Base-by-base conservation (phyloP, 1,140 invertebrate genomes). In the Panonychus citri region DNA sequence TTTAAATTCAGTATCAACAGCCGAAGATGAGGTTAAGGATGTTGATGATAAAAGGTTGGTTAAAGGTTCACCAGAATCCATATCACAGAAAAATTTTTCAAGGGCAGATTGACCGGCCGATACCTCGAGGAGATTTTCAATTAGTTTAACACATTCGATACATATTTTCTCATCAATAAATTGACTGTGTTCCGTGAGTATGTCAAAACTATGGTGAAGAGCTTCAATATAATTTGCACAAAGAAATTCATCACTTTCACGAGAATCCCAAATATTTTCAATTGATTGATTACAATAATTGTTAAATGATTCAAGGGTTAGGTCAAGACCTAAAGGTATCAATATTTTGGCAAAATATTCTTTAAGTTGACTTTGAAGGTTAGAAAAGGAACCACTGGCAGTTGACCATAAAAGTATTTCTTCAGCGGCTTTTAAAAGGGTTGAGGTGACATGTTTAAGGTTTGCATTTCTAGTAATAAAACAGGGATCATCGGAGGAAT, bases 121-220 rank as follows among this genome's bases (percentile, higher is more conserved):
- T 59, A 81, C 81, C 28, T 89, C 85, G 12, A 91, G 64, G 52
- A 87, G 75, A 59, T 79, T 78, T 68, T 88, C 85, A 77, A 88
- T 82, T 63, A 85, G 88, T 60, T 81, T 75, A 10, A 83, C 66
- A 63, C 78, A 82, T 57, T 79, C 77, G 58, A 78, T 76, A 7
- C 81, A 67, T 40, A 82, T 77, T 53, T 76, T 76, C 60, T 81
- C 80, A 65, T 81, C 76, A 4, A 82, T 71, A 26, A 70, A 75
- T 62, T 69, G 64, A 7, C 67, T 65, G 57, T 67, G 66, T 19
- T 69, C 60, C 17, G 66, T 65, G n/a, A 70, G 58, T 15, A 85
- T 69, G 60, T 76, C 73, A 62, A 83, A 81, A n/a, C 78, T 81
- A 56, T 78, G 74, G 58, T 74, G 71, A 3, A 84, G 66, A 7